phyloP scores from a whole-genome alignment of 2,888 invertebrate species.

The Elegia similella region DNA sequence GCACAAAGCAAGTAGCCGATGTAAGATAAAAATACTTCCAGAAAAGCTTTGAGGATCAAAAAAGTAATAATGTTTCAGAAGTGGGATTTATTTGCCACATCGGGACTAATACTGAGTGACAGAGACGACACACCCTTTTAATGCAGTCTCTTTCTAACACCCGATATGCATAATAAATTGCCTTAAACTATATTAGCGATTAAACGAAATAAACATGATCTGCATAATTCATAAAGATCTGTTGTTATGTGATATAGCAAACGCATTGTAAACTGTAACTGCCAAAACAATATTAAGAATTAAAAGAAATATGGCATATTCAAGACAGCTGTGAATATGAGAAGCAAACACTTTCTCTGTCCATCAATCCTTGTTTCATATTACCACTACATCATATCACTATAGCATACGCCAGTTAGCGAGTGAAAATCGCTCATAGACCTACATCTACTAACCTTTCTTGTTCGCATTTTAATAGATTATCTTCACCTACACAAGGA shows the following conservation, averaged over 20 bases:
- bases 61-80: neutral
- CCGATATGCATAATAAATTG: neutral
- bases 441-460: too few species aligned
- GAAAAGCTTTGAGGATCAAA: neutral
- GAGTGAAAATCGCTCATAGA: too few species aligned
- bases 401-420: too few species aligned
- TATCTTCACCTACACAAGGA: too few species aligned
- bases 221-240: neutral
- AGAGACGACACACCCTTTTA: neutral
- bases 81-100: neutral
- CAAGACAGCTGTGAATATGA: neutral
- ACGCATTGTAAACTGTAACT: neutral
- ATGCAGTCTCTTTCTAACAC: neutral
- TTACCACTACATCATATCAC: too few species aligned
- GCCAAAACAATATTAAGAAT: neutral
- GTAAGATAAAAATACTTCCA: neutral
- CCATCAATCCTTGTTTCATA: neutral
- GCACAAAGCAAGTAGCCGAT: neutral
- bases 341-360: neutral
- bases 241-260: neutral
- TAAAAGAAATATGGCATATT: neutral
- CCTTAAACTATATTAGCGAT: neutral
- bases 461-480: too few species aligned
- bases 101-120: neutral
- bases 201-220: neutral